These are phyloP conservation scores for Bombus terrestris DNA, from an alignment of 1,140 invertebrate species.

Conservation along the genomic window DNA sequence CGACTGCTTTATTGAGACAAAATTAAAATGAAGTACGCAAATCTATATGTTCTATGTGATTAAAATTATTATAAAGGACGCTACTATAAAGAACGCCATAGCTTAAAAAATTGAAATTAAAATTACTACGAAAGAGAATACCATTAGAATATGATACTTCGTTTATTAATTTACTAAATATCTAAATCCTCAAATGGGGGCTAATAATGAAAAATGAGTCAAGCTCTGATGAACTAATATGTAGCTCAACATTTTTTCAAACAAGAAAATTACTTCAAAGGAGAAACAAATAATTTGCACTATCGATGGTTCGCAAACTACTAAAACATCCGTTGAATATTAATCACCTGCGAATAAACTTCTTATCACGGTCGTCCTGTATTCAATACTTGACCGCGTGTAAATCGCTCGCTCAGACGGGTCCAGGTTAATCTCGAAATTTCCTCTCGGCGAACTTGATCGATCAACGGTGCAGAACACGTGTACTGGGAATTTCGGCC, in stretches of 20 bases:
- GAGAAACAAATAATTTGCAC: background rate
- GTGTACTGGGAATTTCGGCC: constrained; percentile 4
- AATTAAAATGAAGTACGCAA: too few relatives aligned
- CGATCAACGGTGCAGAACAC: constrained; percentile 2
- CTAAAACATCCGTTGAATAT: background rate
- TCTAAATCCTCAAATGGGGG: too few relatives aligned
- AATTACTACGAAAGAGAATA: too few relatives aligned
- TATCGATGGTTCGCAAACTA: background rate
- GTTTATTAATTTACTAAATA: too few relatives aligned
- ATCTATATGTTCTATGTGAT: too few relatives aligned
- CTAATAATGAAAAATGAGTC: too few relatives aligned
- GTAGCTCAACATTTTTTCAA: background rate
- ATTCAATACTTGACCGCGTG: constrained; percentile 1
- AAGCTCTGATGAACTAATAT: background rate
- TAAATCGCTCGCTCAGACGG: background rate
- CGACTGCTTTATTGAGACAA: too few relatives aligned
- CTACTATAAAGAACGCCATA: too few relatives aligned
- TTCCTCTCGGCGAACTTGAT: constrained; percentile 8
- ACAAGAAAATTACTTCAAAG: background rate
- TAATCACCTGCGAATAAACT: constrained; percentile 25
- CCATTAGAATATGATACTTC: too few relatives aligned
- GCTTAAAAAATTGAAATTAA: too few relatives aligned
- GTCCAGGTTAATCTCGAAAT: constrained; percentile 30
- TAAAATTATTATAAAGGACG: too few relatives aligned
- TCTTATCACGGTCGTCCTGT: background rate